Base-by-base conservation (phyloP, 2,888 invertebrate species). In the Pristionchus mayeri region DNA sequence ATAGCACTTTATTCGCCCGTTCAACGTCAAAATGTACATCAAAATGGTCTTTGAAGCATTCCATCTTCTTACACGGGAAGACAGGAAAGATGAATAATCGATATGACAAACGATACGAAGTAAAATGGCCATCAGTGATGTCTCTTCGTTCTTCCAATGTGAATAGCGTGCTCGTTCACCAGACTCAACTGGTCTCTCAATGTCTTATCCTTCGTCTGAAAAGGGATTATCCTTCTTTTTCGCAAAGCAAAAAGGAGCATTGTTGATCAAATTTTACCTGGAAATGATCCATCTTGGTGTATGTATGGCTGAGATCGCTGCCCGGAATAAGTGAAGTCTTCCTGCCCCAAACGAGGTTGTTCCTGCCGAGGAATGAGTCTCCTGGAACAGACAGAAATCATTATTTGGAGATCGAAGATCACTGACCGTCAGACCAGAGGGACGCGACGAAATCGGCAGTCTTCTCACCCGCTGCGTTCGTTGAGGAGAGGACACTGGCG, bases 341-440 rank as follows among this genome's bases (percentile, higher is more conserved):
- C 11, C 86, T 67, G 40, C 89, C 89, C 88, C 88, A 88, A n/a
- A 85, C 88, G 76, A 86, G 71, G 57, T 85, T 87, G 52, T 85
- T 85, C 30, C 60, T 82, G 75, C 89, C 89, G 76, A 89, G 80
- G 76, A 89, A 78, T 24, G 87, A 86, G 63, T 89, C 89, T 81
- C 86, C 89, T 89, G 84, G 18, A 24, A 67, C 6, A 34, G 16
- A 27, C 6, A 34, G 18, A 34, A 34, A 7, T 18, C 21, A 57
- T 6, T 24, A 57, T 13, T 7, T 48, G n/a, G n/a, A n/a, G 7
- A 48, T 48, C 13, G 7, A 7, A 48, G 48, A 48, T 24, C n/a
- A n/a, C 40, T 30, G 4, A 82, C 82, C 82, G 6, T 60, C 16
- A 3, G 63, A 63, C 82, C 82, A 84, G 34, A 84, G 44, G 6